These are phyloP conservation scores for Grammatotria lemairii DNA, from an alignment of 2,113 vertebrate genomes.

Conservation along the genomic window DNA sequence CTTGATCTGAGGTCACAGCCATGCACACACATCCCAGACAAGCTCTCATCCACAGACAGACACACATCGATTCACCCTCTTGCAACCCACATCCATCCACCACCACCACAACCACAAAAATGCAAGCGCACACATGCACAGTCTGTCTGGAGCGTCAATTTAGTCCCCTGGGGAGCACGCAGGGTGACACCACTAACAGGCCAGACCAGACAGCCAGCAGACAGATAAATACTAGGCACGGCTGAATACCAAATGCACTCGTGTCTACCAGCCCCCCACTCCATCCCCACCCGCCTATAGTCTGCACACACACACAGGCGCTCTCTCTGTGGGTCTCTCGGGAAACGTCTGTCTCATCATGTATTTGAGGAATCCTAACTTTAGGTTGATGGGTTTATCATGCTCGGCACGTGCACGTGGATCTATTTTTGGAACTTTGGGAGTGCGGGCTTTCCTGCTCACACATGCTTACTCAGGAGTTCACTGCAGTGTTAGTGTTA, in stretches of 20 bases:
- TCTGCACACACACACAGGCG: not conserved
- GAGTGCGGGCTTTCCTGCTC: constrained; percentile 2
- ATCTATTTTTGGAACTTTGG: constrained; percentile 14
- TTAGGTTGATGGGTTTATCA: constrained; percentile 45
- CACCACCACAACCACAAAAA: not conserved
- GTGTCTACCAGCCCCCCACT: constrained; percentile 37
- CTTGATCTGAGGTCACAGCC: constrained; percentile 33
- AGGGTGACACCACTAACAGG: constrained; percentile 66
- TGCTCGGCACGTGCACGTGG: not conserved
- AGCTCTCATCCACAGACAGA: constrained; percentile 7
- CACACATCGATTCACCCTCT: constrained; percentile 10
- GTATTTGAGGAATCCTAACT: constrained; percentile 52
- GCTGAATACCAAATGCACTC: constrained; percentile 71
- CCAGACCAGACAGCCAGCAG: constrained; percentile 69
- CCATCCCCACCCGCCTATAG: not conserved
- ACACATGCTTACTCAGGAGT: constrained; percentile 14
- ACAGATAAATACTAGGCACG: constrained; percentile 70
- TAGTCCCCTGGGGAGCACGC: constrained; percentile 58
- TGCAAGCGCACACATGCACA: not conserved
- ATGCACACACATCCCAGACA: constrained; percentile 5
- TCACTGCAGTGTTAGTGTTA: not conserved
- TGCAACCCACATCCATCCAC: not conserved
- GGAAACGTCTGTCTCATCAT: constrained; percentile 36
- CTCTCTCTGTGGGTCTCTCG: not conserved
- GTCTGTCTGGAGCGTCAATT: constrained; percentile 61